Evolutionary conservation across 2,113 vertebrate species (phyloP).

Genomic region (Onychostruthus taczanowskii): DNA sequence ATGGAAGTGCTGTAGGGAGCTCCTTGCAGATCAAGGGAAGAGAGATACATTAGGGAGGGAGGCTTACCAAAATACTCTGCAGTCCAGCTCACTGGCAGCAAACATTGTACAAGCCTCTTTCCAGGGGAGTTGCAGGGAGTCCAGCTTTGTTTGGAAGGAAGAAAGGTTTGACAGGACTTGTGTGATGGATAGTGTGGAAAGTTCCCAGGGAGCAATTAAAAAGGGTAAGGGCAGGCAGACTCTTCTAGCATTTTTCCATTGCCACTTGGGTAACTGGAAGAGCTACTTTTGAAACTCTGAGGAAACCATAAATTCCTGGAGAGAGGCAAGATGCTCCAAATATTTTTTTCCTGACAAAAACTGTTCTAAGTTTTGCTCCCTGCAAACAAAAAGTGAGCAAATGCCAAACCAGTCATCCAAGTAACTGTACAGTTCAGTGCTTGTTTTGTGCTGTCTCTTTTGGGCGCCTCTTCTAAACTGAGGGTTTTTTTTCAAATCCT

Average conservation of each 20-base stretch:
- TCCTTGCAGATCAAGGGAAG: neutral
- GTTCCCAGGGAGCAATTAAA: neutral
- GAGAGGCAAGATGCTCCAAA: neutral
- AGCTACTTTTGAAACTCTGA: neutral
- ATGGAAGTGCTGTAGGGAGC: neutral
- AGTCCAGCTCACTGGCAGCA: neutral
- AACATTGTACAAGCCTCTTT: neutral
- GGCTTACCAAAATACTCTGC: neutral
- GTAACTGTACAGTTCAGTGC: neutral
- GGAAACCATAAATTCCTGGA: neutral
- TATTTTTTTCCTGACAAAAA: neutral
- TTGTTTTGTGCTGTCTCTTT: neutral
- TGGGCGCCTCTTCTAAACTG: neutral
- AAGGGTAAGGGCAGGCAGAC: rapidly evolving
- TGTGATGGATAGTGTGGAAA: neutral
- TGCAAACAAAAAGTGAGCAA: neutral
- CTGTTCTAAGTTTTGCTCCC: neutral
- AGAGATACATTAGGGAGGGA: neutral
- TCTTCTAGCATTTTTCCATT: neutral
- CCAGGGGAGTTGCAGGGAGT: neutral
- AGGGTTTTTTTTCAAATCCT: neutral
- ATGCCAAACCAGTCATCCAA: neutral
- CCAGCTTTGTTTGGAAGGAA: neutral
- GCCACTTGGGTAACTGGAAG: neutral
- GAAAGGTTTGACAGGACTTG: neutral